phyloP scores from a whole-genome alignment of 2,113 vertebrate species.

The Albula goreensis region DNA sequence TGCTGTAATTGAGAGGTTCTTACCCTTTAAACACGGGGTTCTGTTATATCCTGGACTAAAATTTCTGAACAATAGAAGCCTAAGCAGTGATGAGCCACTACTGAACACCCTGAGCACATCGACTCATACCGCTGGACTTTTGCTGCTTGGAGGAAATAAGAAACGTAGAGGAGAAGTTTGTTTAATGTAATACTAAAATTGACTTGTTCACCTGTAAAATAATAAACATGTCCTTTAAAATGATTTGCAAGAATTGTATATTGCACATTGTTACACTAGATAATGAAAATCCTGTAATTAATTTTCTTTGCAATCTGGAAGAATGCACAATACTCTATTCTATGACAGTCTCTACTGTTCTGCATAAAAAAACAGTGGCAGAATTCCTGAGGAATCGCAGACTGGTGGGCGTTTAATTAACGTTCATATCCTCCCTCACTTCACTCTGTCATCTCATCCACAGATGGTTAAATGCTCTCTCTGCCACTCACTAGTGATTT shows the following conservation, averaged over 20 bases:
- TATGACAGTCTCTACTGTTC: not conserved
- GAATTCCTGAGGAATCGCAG: not conserved
- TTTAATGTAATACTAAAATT: not conserved
- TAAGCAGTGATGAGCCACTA: not conserved
- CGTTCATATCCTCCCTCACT: not conserved
- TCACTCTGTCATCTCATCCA: not conserved
- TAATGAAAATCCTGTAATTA: not conserved
- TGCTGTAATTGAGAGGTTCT: not conserved
- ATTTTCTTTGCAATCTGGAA: not conserved
- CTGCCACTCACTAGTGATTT: slow-evolving; percentile 11
- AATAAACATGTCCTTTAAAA: not conserved
- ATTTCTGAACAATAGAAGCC: not conserved
- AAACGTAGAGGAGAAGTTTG: not conserved
- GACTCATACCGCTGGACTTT: not conserved
- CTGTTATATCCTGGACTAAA: not conserved
- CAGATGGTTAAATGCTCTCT: not conserved
- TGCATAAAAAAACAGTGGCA: not conserved
- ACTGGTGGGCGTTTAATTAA: not conserved
- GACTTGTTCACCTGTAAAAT: not conserved
- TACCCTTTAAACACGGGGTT: not conserved
- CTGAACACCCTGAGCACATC: not conserved
- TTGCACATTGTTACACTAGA: not conserved
- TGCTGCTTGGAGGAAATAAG: not conserved
- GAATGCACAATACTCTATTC: not conserved
- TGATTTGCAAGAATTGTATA: not conserved